These are phyloP conservation scores for Zaprionus ghesquierei DNA, from an alignment of 1,140 invertebrate species.

Conservation along the genomic window DNA sequence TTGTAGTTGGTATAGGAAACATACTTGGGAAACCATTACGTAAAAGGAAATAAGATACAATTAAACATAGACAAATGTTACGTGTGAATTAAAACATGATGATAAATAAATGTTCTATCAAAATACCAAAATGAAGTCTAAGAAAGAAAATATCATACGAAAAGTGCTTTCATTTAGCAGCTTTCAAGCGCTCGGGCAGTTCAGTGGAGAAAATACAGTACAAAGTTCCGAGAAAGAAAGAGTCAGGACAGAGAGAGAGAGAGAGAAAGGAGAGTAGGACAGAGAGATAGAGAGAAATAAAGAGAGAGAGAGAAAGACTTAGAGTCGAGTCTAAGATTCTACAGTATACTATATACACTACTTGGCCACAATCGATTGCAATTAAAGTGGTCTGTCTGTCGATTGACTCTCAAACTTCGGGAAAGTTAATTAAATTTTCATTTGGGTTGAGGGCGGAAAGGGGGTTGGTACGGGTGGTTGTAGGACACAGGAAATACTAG, in stretches of 20 bases:
- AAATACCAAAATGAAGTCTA: constrained; percentile 33
- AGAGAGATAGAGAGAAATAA: constrained; percentile 33
- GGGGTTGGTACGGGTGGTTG: constrained; percentile 3
- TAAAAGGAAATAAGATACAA: constrained; percentile 31
- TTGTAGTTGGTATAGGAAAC: constrained; percentile 44
- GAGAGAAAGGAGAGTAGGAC: constrained; percentile 12
- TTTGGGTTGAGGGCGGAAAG: constrained; percentile 12
- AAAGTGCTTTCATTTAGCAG: constrained; percentile 63
- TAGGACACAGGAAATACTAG: constrained; percentile 30
- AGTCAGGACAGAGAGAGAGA: constrained; percentile 22
- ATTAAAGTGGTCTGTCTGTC: constrained; percentile 41
- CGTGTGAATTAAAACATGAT: constrained; percentile 7
- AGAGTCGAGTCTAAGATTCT: constrained; percentile 1
- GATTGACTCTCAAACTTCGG: constrained; percentile 62
- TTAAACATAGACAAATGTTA: neutral
- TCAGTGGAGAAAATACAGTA: constrained; percentile 37
- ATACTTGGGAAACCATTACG: constrained; percentile 43
- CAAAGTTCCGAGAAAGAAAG: constrained; percentile 20
- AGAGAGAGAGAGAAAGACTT: constrained; percentile 17
- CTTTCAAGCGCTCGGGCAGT: constrained; percentile 47
- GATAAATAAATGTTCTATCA: constrained; percentile 31
- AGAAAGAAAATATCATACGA: constrained; percentile 25
- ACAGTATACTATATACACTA: constrained; percentile 38
- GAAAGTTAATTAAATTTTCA: constrained; percentile 78
- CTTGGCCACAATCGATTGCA: constrained; percentile 43